Percentiles rank a stretch among this genome's conserved stretches.
These are phyloP conservation scores for Clinocottus analis DNA, from an alignment of 2,113 vertebrate species.

Conservation along the genomic window DNA sequence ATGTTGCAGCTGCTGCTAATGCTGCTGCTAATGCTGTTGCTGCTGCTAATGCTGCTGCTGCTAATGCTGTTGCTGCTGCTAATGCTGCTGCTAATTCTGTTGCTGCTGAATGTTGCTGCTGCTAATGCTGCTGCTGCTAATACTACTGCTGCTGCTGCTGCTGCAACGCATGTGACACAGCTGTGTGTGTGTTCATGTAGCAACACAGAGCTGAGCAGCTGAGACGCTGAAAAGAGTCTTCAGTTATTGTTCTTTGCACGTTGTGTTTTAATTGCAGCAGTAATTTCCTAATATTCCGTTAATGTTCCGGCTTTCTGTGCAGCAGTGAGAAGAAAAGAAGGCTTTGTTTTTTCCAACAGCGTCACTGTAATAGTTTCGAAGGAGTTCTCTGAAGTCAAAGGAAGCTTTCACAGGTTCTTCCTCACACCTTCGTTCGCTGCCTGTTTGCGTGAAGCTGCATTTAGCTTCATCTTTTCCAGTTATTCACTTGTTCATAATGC, in stretches of 20 bases:
- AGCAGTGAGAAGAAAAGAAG: not conserved
- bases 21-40: too few relatives aligned
- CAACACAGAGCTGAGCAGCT: too few relatives aligned
- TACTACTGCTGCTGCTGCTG: too few relatives aligned
- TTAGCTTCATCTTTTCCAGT: conserved; percentile 17
- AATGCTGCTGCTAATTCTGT: too few relatives aligned
- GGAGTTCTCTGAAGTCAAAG: not conserved
- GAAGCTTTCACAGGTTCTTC: conserved; percentile 5
- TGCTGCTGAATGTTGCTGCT: too few relatives aligned
- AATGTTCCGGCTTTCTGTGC: not conserved
- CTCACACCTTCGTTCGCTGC: conserved; percentile 12
- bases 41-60: too few relatives aligned
- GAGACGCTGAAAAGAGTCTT: too few relatives aligned
- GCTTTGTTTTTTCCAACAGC: not conserved
- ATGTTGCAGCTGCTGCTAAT: too few relatives aligned
- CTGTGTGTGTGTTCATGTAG: too few relatives aligned
- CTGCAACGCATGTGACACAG: too few relatives aligned
- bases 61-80: too few relatives aligned
- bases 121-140: too few relatives aligned
- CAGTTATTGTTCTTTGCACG: not conserved
- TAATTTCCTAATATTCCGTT: not conserved
- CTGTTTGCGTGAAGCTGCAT: conserved; percentile 21
- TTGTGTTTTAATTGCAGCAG: not conserved
- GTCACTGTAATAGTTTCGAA: not conserved
- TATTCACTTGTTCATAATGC: conserved; percentile 51